A percentile compares a stretch with the other conserved stretches of the same genome.
Evolutionary conservation across 2,113 vertebrate genomes (phyloP).

Genomic region (Alectura lathami): DNA sequence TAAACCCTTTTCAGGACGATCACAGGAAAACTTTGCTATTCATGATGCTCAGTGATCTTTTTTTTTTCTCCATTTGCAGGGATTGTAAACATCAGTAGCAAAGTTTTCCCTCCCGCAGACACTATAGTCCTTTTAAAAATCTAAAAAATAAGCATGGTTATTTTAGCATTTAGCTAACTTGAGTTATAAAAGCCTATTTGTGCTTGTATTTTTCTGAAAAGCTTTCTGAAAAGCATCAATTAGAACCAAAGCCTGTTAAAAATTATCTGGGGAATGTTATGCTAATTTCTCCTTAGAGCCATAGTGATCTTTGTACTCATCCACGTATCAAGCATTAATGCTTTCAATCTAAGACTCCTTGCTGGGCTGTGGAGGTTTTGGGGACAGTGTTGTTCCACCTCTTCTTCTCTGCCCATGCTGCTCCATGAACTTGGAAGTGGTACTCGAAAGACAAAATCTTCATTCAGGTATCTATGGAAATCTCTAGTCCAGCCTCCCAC

Average conservation of each 20-base stretch:
- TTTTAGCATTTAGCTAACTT: background rate
- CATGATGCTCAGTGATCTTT: background rate
- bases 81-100: background rate
- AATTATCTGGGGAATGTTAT: background rate
- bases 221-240: background rate
- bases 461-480: background rate
- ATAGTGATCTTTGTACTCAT: background rate
- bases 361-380: background rate
- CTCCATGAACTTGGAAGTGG: background rate
- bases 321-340: background rate
- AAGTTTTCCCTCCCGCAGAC: background rate
- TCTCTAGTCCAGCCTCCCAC: background rate
- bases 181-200: background rate
- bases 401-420: too few relatives aligned
- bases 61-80: background rate
- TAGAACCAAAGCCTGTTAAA: background rate
- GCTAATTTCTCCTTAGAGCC: background rate
- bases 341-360: background rate
- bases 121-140: background rate
- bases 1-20: background rate
- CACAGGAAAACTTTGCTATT: background rate
- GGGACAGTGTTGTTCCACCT: background rate
- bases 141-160: background rate
- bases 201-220: fast-evolving
- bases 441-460: background rate